Base-by-base conservation (phyloP, 2,113 vertebrate species). In the Zingel zingel region DNA sequence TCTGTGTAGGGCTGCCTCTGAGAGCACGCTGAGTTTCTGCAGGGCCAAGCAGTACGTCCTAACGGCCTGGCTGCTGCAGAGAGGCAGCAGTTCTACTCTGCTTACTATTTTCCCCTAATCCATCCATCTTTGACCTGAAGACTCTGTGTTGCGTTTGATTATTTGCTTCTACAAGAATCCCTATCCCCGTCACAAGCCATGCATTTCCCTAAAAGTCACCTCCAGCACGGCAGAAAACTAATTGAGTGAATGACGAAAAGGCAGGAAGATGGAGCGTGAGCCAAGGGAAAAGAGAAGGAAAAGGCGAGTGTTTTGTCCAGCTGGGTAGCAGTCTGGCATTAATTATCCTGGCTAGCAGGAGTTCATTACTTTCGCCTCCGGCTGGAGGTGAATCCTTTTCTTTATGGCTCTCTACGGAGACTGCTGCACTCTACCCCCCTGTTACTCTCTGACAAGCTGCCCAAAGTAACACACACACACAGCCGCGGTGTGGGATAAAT, bases 331-430 rank as follows among this genome's bases (percentile, higher is more conserved):
- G 90, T 50, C 88, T 84, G 86, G 81, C 86, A 85, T 93, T 92
- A 94, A 95, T 94, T 93, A 94, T 93, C 86, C 88, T 56, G 12
- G 68, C 84, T 91, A 85, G 88, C 85, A 83, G 92, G 88, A 93
- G 94, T 92, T 93, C 89, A 93, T 94, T 92, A 93, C 90, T 83
- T 93, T 88, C 68, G 89, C 89, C 77, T 86, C 73, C 64, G 77
- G 92, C 88, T 43, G 25, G 70, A 77, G 86, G 80, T 78, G 88
- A 76, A 85, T 90, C 90, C 91, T 93, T 87, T 93, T 91, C 89
- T 91, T 93, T 84, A 90, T 54, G 84, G 80, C 87, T 91, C 88
- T 92, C 76, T 71, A 36, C 43, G 59, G 78, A 84, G 66, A 56
- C 78, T 23, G 62, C 82, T 59, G 64, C 78, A 47, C 70, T 73